Evolutionary conservation across 2,888 invertebrate genomes (phyloP), one percentile per base, ranked within the genome.

Genomic region (Ennomos erosarius): DNA sequence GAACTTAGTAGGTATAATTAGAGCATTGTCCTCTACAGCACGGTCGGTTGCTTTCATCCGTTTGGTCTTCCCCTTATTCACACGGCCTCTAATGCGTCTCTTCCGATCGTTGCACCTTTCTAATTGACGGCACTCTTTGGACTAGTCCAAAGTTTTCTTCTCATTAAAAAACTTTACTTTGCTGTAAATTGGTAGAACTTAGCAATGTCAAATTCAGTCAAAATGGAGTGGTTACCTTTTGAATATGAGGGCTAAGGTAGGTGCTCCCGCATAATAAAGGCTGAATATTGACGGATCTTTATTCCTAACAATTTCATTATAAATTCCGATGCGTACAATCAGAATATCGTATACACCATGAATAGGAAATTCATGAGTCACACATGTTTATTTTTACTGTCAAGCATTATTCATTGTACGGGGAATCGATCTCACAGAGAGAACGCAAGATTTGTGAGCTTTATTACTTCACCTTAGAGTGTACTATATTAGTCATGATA

Each of bases 21-120:
- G 69, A 71, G 65, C 65, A 64, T 65, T 71, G 71, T 69, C 64
- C 69, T 64, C 66, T 50, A 66, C 63, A 58, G 59, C 73, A 79
- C 77, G 87, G 75, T 83, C 68, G 73, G 83, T 64, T 81, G 81
- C 66, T 52, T 78, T 70, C 69, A 78, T 76, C 51, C 79, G 78
- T 74, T 78, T 79, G 81, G 73, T 70, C 69, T 73, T 76, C 80
- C 77, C 78, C 77, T 79, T 80, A 77, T 87, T 87, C 85, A 82
- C 87, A 85, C 85, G 82, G 71, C 71, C 51, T 54, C 72, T 76
- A 75, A 76, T 75, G 74, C 73, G 71, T 73, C 77, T 74, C 70
- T 76, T 76, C 71, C 76, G 73, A 76, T 73, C 43, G 45, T 34
- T 53, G 42, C 71, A 70, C 65, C 61, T 64, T 64, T 61, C 63